Percentiles rank a stretch among this genome's conserved stretches.
Evolutionary conservation across 2,113 vertebrate species (phyloP).

Genomic region (Phyllopteryx taeniolatus): DNA sequence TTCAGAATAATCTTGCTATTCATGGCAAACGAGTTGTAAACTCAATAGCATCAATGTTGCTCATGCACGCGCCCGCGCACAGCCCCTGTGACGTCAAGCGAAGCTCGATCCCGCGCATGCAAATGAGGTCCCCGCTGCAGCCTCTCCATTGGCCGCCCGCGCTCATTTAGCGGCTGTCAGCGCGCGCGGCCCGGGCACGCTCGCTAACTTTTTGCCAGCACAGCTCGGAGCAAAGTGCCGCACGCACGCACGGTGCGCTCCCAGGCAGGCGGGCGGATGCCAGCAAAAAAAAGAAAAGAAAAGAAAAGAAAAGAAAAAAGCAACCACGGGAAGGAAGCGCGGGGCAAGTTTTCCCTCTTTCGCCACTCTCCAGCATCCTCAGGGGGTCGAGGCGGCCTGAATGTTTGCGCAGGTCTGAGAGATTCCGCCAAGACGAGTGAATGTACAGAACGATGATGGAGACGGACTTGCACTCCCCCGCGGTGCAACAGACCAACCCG

Average conservation of each 20-base stretch:
- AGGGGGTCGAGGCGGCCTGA: conserved; percentile 47
- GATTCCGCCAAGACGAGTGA: conserved; percentile 71
- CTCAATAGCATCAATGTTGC: no score
- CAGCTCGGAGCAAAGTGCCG: conserved; percentile 57
- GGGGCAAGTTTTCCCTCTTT: conserved; percentile 24
- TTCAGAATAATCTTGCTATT: background rate
- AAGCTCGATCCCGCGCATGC: conserved; percentile 78
- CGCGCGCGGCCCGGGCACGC: conserved; percentile 83
- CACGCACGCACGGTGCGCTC: background rate
- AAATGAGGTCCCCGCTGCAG: conserved; percentile 78
- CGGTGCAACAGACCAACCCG: conserved; percentile 84
- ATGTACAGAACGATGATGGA: conserved; percentile 99
- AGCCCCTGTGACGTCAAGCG: conserved; percentile 79
- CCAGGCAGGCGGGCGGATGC: conserved; percentile 45
- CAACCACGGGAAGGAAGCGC: conserved; percentile 13
- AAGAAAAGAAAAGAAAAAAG: background rate
- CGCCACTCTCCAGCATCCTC: conserved; percentile 10
- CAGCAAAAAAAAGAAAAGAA: conserved; percentile 20
- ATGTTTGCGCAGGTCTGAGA: conserved; percentile 71
- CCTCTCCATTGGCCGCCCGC: conserved; percentile 82
- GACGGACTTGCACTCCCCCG: conserved; percentile 92
- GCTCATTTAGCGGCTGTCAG: conserved; percentile 86
- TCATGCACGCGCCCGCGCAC: background rate
- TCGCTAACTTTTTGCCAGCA: conserved; percentile 58
- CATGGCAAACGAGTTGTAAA: background rate